Base-by-base conservation (phyloP, 2,797 vertebrate genomes). In the Choloepus didactylus region DNA sequence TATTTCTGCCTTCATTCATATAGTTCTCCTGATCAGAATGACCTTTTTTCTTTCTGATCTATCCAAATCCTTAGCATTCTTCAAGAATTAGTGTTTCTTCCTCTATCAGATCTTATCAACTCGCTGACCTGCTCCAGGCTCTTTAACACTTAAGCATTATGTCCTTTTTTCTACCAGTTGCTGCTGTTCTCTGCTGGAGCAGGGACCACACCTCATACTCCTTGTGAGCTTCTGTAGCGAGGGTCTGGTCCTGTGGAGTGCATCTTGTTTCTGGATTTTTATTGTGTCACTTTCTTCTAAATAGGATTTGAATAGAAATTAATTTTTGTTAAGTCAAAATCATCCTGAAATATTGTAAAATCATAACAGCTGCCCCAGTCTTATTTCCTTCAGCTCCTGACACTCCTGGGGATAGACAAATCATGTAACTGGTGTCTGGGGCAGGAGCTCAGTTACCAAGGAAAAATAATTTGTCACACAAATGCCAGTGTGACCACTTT, bases 271-370 rank as follows among this genome's bases (percentile, higher is more conserved):
- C 62, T 81, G 44, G 7, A 35, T 15, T 76, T 90, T 35, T 51
- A 25, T n/a, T 77, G 2, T 82, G 10, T 67, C 35, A 64, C 44
- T 41, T 70, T 80, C 62, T 80, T 60, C 72, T 35, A 88, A 87
- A 59, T 76, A 87, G 64, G 54, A 87, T 79, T 83, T 38, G 27
- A 89, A 87, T 79, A 25, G 76, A 72, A 79, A 60, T 83, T 41
- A 80, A 14, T 62, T 64, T 38, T 83, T 84, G 23, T 83, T 27
- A 87, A 87, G 38, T 69, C 51, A 76, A 9, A 91, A 69, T 23
- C 75, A 89, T 94, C 90, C 66, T 67, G 41, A 72, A 44, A 76
- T 46, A 31, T 62, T 4, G 1, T 76, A 35, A 87, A 76, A 44
- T 67, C 60, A 1, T 72, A 85, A 18, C 31, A 62, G 41, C 54